A percentile compares a stretch with the other conserved stretches of the same genome.
These are phyloP conservation scores for Nothura maculosa DNA, from an alignment of 2,797 vertebrate genomes.

Conservation along the genomic window DNA sequence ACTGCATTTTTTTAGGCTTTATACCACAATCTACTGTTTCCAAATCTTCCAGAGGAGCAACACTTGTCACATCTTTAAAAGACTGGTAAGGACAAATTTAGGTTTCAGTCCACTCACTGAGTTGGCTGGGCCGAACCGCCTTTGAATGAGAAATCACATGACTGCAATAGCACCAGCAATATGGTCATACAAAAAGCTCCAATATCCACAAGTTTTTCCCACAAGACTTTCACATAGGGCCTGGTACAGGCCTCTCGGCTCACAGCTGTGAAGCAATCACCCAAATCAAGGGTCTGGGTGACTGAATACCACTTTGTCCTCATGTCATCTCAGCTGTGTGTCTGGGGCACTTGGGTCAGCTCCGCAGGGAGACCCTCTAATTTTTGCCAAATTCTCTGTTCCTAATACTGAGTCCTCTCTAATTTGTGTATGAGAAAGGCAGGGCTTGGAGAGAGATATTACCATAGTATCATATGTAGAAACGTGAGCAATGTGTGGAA, in stretches of 20 bases:
- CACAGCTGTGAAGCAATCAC: neutral
- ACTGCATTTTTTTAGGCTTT: neutral
- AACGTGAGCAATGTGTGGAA: neutral
- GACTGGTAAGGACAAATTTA: neutral
- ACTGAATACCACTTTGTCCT: neutral
- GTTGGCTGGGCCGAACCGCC: neutral
- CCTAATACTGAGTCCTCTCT: fast-evolving
- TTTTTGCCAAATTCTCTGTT: neutral
- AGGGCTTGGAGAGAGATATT: neutral
- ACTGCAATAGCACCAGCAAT: fast-evolving
- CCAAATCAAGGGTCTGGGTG: neutral
- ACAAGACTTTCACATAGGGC: fast-evolving
- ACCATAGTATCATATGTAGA: neutral
- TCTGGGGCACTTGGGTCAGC: fast-evolving
- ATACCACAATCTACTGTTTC: neutral
- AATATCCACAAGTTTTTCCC: neutral
- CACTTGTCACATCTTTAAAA: neutral
- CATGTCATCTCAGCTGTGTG: fast-evolving
- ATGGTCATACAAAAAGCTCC: fast-evolving
- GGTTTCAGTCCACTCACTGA: neutral
- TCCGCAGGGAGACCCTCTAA: fast-evolving
- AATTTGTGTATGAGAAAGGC: neutral
- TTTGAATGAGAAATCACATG: neutral
- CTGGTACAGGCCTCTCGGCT: neutral
- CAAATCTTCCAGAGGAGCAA: neutral